Evolutionary conservation across 2,888 invertebrate species (phyloP).

Genomic region (Xestia rhomboidea): DNA sequence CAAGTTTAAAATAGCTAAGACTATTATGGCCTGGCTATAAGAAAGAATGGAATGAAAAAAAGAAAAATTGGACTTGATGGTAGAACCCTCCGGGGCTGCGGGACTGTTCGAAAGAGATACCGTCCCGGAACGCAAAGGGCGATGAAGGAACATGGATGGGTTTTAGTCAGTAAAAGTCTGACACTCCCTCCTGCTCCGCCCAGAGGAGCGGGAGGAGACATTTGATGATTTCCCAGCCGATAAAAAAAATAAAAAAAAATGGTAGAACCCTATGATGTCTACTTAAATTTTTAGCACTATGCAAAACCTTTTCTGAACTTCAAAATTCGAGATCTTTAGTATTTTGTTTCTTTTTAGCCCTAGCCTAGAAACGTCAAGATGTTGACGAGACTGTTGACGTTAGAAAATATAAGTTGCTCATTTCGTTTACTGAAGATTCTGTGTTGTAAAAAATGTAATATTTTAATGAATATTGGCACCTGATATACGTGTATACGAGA

Average conservation of each 20-base stretch:
- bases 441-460: neutral
- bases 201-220: too few species aligned
- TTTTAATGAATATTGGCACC: neutral
- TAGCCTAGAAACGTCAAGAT: neutral
- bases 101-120: too few species aligned
- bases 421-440: neutral
- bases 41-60: too few species aligned
- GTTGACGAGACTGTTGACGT: neutral
- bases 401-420: neutral
- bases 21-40: neutral
- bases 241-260: too few species aligned
- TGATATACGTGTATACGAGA: too few species aligned
- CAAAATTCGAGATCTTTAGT: neutral
- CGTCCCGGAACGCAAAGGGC: too few species aligned
- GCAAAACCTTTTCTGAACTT: neutral
- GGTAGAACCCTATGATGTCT: neutral
- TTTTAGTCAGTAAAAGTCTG: too few species aligned
- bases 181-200: too few species aligned
- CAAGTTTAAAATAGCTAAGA: constrained; percentile 2
- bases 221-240: too few species aligned
- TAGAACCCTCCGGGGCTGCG: neutral
- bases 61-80: neutral
- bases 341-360: neutral
- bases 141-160: too few species aligned
- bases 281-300: neutral